A percentile compares a stretch with the other conserved stretches of the same genome.
Evolutionary conservation across 1,140 invertebrate genomes (phyloP).

Genomic region (Periplaneta americana): DNA sequence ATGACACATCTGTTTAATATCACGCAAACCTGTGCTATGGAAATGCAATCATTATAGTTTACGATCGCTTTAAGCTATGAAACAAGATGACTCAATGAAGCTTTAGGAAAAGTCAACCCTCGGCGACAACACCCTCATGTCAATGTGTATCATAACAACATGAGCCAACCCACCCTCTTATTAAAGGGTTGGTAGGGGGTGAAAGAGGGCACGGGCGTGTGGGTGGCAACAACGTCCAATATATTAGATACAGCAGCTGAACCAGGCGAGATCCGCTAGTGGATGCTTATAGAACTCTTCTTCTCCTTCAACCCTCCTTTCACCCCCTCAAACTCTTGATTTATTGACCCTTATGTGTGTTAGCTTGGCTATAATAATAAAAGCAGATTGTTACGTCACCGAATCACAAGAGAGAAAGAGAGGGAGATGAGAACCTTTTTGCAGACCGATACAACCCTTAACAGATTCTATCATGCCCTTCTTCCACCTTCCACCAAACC

Average conservation of each 20-base stretch:
- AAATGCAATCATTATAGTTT: not conserved
- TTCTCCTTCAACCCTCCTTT: too few relatives aligned
- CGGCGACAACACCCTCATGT: not conserved
- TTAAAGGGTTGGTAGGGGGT: too few relatives aligned
- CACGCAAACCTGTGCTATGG: not conserved
- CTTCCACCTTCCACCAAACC: not conserved
- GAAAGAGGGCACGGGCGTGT: too few relatives aligned
- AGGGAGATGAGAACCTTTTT: not conserved
- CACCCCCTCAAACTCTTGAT: not conserved
- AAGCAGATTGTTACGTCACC: not conserved
- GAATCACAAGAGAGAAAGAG: not conserved
- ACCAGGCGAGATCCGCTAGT: not conserved
- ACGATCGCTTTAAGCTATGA: not conserved
- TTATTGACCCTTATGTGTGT: not conserved
- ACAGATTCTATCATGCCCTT: not conserved
- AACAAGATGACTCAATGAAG: not conserved
- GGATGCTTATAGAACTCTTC: too few relatives aligned
- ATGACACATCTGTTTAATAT: too few relatives aligned
- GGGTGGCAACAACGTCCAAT: not conserved
- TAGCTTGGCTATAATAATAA: not conserved
- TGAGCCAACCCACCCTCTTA: too few relatives aligned
- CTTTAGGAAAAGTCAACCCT: not conserved
- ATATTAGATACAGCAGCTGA: not conserved
- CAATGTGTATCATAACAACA: too few relatives aligned
- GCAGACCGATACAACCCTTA: not conserved